A percentile compares a stretch with the other conserved stretches of the same genome.
Conservation (phyloP, 2,888 invertebrate genomes). For the Torymus aiolomorphi region DNA sequence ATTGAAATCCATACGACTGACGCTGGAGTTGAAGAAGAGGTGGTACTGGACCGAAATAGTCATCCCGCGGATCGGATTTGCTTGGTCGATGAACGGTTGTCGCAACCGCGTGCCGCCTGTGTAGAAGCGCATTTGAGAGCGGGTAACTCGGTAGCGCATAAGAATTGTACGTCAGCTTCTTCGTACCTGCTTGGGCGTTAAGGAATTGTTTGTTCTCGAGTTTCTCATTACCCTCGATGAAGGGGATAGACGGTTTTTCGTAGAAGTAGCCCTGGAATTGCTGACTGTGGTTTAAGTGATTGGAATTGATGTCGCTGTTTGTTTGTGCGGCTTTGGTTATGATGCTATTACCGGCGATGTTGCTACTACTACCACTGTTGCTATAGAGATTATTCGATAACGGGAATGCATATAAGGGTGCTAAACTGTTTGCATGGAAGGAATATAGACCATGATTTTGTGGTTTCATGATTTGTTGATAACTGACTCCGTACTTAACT, state of each 20-base stretch:
- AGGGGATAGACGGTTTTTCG: constrained; percentile 59
- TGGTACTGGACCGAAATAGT: constrained; percentile 79
- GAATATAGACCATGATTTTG: constrained; percentile 61
- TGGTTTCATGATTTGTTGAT: constrained; percentile 65
- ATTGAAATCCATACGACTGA: constrained; percentile 54
- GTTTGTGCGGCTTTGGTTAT: too few relatives aligned
- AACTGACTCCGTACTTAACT: constrained; percentile 64
- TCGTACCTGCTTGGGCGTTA: constrained; percentile 3
- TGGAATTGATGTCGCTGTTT: constrained; percentile 47
- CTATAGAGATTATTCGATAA: constrained; percentile 12
- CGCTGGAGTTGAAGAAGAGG: constrained; percentile 66
- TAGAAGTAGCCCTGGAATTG: constrained; percentile 62
- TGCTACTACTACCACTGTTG: constrained; percentile 50
- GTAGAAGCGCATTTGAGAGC: constrained; percentile 53
- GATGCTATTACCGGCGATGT: constrained; percentile 45
- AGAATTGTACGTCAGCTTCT: constrained; percentile 41
- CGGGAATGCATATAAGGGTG: constrained; percentile 57
- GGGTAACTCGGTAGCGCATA: constrained; percentile 52
- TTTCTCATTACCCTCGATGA: constrained; percentile 51
- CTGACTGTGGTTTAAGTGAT: constrained; percentile 46
- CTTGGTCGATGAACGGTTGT: constrained; percentile 40
- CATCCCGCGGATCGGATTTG: constrained; percentile 58
- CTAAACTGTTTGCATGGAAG: constrained; percentile 26
- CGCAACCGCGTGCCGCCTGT: constrained; percentile 58
- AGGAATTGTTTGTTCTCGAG: constrained; percentile 25